phyloP scores from a whole-genome alignment of 2,113 vertebrate species.

The Halcyon malimbica region DNA sequence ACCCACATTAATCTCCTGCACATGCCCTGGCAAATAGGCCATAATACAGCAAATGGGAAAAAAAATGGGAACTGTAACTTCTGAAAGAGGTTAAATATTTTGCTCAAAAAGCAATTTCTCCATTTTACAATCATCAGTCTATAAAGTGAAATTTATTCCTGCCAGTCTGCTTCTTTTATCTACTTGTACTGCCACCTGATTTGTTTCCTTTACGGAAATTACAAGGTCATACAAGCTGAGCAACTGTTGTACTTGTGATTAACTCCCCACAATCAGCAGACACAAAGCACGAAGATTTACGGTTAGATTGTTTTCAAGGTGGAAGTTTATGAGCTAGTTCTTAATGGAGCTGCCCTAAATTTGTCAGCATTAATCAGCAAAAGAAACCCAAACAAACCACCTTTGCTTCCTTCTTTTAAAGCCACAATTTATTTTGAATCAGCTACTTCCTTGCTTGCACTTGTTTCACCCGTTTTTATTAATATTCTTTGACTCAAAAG shows the following conservation, averaged over 20 bases:
- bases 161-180: slow-evolving; percentile 3
- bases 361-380: background rate
- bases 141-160: slow-evolving; percentile 23
- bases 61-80: background rate
- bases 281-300: slow-evolving; percentile 55
- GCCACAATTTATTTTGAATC: background rate
- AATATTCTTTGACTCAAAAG: background rate
- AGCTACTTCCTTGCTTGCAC: background rate
- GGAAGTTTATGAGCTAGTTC: slow-evolving; percentile 28
- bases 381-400: background rate
- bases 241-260: slow-evolving; percentile 37
- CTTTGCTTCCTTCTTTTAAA: background rate
- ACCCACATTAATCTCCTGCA: background rate
- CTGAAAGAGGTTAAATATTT: background rate
- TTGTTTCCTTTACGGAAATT: slow-evolving; percentile 35
- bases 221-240: slow-evolving; percentile 13
- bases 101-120: background rate
- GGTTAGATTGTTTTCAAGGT: slow-evolving; percentile 44
- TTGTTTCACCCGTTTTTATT: background rate
- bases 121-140: background rate
- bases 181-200: background rate
- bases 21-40: background rate
- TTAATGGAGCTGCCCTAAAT: slow-evolving; percentile 33
- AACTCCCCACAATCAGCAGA: slow-evolving; percentile 22
- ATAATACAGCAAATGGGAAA: background rate